Percentiles rank a stretch among this genome's conserved stretches.
phyloP scores from a whole-genome alignment of 2,888 invertebrate species.

The Leucophenga maculata region DNA sequence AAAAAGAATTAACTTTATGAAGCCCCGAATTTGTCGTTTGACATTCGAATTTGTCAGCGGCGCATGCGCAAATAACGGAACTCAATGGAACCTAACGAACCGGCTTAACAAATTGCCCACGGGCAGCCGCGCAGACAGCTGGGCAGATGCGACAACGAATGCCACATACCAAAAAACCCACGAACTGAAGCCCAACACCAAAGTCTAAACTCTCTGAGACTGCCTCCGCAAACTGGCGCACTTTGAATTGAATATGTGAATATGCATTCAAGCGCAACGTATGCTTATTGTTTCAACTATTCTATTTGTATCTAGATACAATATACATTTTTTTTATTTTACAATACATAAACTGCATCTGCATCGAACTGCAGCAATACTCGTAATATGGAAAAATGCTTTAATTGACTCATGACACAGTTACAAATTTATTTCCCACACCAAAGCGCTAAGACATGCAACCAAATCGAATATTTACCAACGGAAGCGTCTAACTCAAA shows the following conservation, averaged over 20 bases:
- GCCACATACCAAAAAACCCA: slow-evolving; percentile 14
- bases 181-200: background rate
- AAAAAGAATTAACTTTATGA: slow-evolving; percentile 31
- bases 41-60: background rate
- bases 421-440: slow-evolving; percentile 53
- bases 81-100: background rate
- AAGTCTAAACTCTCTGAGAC: background rate
- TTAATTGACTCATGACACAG: slow-evolving; percentile 55
- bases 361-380: background rate
- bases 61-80: background rate
- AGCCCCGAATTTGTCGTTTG: background rate
- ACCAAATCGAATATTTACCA: background rate
- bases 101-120: slow-evolving; percentile 16
- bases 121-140: background rate
- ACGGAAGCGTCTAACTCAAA: background rate
- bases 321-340: background rate
- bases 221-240: slow-evolving; percentile 38
- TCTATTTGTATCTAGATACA: background rate
- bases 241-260: no score
- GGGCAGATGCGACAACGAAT: slow-evolving; percentile 26
- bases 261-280: slow-evolving; percentile 51
- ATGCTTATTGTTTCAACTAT: background rate
- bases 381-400: slow-evolving; percentile 10
- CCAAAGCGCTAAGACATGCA: slow-evolving; percentile 11
- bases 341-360: background rate